phyloP scores from a whole-genome alignment of 2,888 invertebrate genomes.

The Oxycera nigricornis region DNA sequence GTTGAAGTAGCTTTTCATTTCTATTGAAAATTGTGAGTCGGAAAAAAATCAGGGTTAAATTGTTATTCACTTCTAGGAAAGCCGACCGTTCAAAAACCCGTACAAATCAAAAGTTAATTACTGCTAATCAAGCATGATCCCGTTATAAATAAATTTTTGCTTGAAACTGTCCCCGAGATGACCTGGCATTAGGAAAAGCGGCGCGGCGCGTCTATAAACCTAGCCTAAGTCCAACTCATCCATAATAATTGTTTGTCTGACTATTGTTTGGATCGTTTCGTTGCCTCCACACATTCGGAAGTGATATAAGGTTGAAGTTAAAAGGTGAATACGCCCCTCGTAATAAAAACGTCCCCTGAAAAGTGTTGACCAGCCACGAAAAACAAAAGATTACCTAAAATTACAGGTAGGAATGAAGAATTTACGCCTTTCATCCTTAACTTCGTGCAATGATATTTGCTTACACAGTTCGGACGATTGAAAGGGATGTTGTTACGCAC shows the following conservation, averaged over 20 bases:
- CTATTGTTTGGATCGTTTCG: background rate
- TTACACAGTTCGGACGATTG: no score
- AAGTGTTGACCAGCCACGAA: constrained; percentile 4
- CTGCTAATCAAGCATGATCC: background rate
- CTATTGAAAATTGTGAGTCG: background rate
- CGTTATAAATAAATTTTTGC: background rate
- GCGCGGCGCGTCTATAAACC: constrained; percentile 22
- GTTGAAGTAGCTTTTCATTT: background rate
- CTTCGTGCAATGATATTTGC: no score
- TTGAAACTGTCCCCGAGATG: background rate
- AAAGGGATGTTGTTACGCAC: no score
- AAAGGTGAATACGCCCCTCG: constrained; percentile 3
- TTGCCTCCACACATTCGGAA: background rate
- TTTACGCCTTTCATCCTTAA: no score
- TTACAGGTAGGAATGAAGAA: constrained; percentile 15
- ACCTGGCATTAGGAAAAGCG: background rate
- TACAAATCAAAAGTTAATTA: constrained; percentile 13
- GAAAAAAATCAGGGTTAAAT: background rate
- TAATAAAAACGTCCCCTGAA: background rate
- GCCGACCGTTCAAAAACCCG: background rate
- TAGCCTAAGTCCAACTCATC: background rate
- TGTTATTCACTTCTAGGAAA: background rate
- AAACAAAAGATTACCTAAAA: constrained; percentile 15
- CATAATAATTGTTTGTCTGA: background rate
- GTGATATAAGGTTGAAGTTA: constrained; percentile 6